Evolutionary conservation across 2,888 invertebrate genomes (phyloP), one percentile per base, ranked within the genome.

Genomic region (Tholera decimalis): DNA sequence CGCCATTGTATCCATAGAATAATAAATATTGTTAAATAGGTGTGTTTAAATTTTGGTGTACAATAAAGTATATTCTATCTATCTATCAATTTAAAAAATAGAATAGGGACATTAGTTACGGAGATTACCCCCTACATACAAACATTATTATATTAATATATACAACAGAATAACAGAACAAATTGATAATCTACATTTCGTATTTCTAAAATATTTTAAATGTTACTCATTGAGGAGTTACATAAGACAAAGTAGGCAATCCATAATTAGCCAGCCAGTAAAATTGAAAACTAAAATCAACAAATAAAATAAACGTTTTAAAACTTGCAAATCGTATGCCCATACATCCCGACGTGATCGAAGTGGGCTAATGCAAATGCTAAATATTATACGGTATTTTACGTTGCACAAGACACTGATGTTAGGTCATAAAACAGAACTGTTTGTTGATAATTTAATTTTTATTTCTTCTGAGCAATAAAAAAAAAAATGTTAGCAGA

Each of bases 251-350:
- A 39, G 35, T 7, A 18, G 9, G 9, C 7, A 35, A 5, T 35
- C 24, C 3, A 3, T 24, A 24, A 37, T 37, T 18, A 26, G 28
- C 9, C 9, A 41, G 18, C 37, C 13, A 39, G 2, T 0, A 28
- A 15, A 41, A 41, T 15, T 39, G 41, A 41, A 22, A 28, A 6
- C 22, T 5, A 28, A 57, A 46, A 51, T 24, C 33, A 26, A 47
- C 3, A 33, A 49, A 39, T 22, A 54, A 54, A 54, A 3, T 13
- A 39, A 20, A 26, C 15, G 11, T 20, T 51, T 54, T 54, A 54
- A n/a, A n/a, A 39, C 0, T 0, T 46, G 28, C n/a, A 55, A 55
- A 7, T 59, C 24, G 33, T 18, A 33, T 55, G 24, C 30, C 18
- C 33, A 20, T 24, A 30, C 3, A 15, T 13, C 9, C 3, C 5